These are phyloP conservation scores for Nettapus auritus DNA, from an alignment of 2,113 vertebrate genomes.

Conservation along the genomic window DNA sequence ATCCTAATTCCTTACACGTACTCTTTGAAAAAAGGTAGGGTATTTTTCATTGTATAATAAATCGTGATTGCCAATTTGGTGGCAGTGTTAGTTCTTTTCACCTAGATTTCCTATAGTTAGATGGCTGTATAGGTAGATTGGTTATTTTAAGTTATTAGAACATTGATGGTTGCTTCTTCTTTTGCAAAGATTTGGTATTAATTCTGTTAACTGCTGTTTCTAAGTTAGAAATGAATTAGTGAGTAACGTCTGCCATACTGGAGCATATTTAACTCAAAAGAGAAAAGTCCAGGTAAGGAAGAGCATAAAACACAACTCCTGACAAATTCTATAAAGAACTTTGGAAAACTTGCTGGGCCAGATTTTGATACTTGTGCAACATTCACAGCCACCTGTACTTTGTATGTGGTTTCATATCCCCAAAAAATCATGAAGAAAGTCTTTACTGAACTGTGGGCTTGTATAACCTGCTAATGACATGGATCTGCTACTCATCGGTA, in stretches of 20 bases:
- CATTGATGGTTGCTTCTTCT: neutral
- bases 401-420: neutral
- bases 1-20: neutral
- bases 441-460: neutral
- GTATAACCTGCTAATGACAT: neutral
- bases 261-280: neutral
- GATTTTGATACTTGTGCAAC: neutral
- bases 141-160: neutral
- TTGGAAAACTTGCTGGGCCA: neutral
- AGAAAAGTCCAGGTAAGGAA: neutral
- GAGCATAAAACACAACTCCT: neutral
- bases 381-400: slow-evolving; percentile 1
- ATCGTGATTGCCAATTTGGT: neutral
- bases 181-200: neutral
- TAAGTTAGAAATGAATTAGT: neutral
- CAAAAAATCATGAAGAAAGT: neutral
- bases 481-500: neutral
- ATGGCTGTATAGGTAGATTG: neutral
- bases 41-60: neutral
- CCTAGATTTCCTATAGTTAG: neutral
- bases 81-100: neutral
- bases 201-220: neutral
- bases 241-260: neutral
- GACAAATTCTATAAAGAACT: neutral
- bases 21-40: neutral